phyloP scores from a whole-genome alignment of 2,797 vertebrate genomes.

The Lagorchestes hirsutus region DNA sequence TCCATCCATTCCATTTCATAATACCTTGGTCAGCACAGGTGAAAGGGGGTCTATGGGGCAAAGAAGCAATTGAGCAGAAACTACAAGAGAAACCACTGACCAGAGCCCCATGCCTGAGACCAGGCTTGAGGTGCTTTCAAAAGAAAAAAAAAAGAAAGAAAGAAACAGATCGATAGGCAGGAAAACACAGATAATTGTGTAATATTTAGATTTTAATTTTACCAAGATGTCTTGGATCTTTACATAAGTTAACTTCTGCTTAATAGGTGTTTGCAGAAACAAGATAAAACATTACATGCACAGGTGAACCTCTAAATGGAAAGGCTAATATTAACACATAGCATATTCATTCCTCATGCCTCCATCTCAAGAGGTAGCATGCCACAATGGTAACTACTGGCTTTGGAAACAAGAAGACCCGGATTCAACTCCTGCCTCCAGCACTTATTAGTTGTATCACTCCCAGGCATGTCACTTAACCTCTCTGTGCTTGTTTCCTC shows the following conservation, averaged over 20 bases:
- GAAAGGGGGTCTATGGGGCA: background rate
- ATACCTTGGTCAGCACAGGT: background rate
- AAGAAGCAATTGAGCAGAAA: background rate
- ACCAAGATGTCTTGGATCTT: background rate
- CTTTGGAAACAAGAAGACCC: background rate
- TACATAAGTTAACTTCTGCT: background rate
- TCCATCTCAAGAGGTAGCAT: background rate
- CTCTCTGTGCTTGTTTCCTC: background rate
- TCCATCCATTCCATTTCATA: background rate
- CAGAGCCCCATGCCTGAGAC: background rate
- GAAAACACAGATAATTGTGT: background rate
- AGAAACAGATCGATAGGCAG: background rate
- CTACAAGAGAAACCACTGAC: background rate
- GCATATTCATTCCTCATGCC: background rate
- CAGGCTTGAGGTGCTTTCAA: background rate
- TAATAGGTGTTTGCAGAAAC: constrained; percentile 16
- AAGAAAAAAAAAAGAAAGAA: background rate
- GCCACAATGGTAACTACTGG: background rate
- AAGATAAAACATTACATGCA: background rate
- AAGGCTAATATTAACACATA: background rate
- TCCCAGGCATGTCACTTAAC: background rate
- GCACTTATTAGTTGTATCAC: background rate
- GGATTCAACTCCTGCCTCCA: background rate
- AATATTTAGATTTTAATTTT: background rate
- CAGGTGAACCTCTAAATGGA: background rate